Percentiles rank a stretch among this genome's conserved stretches.
Evolutionary conservation across 2,888 invertebrate species (phyloP).

Genomic region (Phaedon cochleariae): DNA sequence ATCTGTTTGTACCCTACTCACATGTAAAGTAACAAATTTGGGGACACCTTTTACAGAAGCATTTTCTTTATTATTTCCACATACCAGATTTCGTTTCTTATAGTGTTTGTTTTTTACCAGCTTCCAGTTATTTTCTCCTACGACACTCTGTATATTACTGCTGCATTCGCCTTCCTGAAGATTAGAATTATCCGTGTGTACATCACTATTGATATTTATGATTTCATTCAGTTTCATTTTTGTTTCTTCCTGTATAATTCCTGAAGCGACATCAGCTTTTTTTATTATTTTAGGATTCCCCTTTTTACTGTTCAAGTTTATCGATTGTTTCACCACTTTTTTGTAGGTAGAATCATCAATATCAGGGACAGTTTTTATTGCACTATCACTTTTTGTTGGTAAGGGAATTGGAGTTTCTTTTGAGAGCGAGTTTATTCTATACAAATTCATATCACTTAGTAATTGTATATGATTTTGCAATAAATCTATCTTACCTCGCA

Average conservation of each 20-base stretch:
- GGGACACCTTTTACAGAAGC: background rate
- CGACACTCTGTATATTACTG: too few relatives aligned
- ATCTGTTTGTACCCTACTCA: background rate
- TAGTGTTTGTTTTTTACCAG: background rate
- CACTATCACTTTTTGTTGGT: background rate
- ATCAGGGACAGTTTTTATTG: background rate
- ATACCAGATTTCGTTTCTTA: background rate
- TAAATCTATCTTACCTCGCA: background rate
- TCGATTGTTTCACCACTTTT: background rate
- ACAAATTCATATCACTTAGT: background rate
- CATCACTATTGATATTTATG: background rate
- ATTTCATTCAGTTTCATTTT: background rate
- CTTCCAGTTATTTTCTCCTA: background rate
- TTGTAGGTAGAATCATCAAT: background rate
- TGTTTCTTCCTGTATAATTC: background rate
- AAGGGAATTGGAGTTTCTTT: background rate
- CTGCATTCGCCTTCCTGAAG: too few relatives aligned
- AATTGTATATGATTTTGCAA: background rate
- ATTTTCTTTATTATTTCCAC: background rate
- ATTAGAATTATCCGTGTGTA: too few relatives aligned
- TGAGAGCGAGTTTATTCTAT: background rate
- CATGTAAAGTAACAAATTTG: background rate
- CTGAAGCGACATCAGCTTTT: background rate
- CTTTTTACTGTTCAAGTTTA: background rate
- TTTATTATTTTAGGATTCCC: constrained; percentile 4